Base-by-base conservation (phyloP, 1,140 invertebrate genomes). In the Microplitis demolitor region DNA sequence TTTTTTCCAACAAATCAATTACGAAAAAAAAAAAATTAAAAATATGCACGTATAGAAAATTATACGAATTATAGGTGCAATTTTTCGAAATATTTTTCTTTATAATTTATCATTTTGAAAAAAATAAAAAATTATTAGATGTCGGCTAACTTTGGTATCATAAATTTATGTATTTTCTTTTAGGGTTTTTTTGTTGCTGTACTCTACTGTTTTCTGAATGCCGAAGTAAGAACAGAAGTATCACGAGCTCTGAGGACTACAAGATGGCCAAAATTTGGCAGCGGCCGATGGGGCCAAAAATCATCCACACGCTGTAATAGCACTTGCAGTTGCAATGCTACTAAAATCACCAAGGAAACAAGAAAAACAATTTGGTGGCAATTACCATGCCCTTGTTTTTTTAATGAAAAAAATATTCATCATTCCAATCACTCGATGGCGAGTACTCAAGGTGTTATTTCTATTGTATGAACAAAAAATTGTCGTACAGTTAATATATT, bases 121-220 rank as follows among this genome's bases (percentile, higher is more conserved):
- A 45, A 45, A 8, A 5, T 0, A 0, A 39, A 39, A 39, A 39
- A 39, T 39, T 39, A 8, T 39, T 6, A 11, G 4, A 39, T 3
- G 37, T 39, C 37, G 37, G 37, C 37, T 39, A 39, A 39, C 37
- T 39, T 39, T 0, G 3, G 4, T 1, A 6, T 39, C 37, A 9
- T 2, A 39, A 39, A 39, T 5, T 8, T 39, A 2, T 39, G 2
- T 6, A 8, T 6, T 39, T 39, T 8, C 11, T 39, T 67, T 58
- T 83, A 93, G 92, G 92, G 92, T 45, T 92, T 91, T 76, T 91
- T 92, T 77, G 91, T 93, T 11, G 90, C 91, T 0, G 85, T 92
- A 35, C 82, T 93, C 33, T 93, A 92, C 79, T 93, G 92, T 80
- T 91, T 93, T 68, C 82, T 92, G 64, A 93, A 93, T 79, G 90